phyloP scores from a whole-genome alignment of 2,888 invertebrate species.

The Caenorhabditis doughertyi region DNA sequence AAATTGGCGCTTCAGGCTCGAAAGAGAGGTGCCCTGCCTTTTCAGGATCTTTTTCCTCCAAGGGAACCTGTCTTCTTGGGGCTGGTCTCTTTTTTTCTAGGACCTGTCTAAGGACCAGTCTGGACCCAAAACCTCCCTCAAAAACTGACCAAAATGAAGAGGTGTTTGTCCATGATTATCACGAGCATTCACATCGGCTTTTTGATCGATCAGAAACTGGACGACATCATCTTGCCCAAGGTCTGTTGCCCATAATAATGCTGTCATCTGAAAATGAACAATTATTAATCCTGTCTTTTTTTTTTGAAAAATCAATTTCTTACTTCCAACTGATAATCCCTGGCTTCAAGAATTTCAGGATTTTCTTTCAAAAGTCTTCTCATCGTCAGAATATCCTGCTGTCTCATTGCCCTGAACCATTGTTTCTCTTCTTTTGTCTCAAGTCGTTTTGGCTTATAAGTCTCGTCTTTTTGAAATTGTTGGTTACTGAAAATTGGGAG shows the following conservation, averaged over 20 bases:
- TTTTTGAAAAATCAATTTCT: not conserved
- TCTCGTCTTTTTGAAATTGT: no score
- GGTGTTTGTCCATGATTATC: constrained; percentile 76
- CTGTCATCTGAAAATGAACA: constrained; percentile 64
- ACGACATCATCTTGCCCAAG: constrained; percentile 59
- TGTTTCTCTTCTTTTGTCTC: constrained; percentile 50
- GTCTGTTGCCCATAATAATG: constrained; percentile 70
- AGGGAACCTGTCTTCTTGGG: no score
- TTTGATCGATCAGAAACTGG: constrained; percentile 52
- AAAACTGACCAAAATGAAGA: constrained; percentile 72
- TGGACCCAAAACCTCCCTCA: no score
- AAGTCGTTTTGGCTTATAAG: constrained; percentile 33
- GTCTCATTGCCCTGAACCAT: constrained; percentile 66
- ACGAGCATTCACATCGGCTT: constrained; percentile 71
- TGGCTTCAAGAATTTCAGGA: constrained; percentile 46
- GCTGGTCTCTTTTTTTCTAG: no score
- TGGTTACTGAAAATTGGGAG: no score
- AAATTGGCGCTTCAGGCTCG: no score
- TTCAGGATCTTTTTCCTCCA: no score
- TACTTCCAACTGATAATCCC: constrained; percentile 64
- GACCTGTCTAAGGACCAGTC: no score
- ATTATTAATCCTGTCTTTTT: not conserved
- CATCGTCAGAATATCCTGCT: constrained; percentile 49
- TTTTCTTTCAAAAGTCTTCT: constrained; percentile 19
- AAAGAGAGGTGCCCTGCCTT: no score